Conservation (phyloP, 1,140 invertebrate genomes). For the Drosophila persimilis region DNA sequence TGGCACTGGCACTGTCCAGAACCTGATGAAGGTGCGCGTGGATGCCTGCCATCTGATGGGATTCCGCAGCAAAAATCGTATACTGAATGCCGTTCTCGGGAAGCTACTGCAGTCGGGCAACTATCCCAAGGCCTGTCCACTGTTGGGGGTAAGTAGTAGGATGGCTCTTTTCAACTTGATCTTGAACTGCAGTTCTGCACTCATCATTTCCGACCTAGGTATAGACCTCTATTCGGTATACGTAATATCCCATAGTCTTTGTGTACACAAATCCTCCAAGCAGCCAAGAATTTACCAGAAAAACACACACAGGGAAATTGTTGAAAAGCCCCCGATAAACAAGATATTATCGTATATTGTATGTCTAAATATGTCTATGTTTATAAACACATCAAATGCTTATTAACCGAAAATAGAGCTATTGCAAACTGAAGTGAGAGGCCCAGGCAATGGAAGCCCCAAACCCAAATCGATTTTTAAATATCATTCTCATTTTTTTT, state of each 20-base stretch:
- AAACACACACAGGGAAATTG: conserved; percentile 21
- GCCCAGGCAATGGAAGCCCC: conserved; percentile 12
- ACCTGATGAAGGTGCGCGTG: conserved; percentile 39
- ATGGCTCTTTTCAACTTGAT: no score
- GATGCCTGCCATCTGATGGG: conserved; percentile 39
- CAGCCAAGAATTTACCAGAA: conserved; percentile 25
- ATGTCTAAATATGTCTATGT: no score
- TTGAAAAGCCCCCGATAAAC: conserved; percentile 29
- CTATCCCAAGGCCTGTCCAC: conserved; percentile 47
- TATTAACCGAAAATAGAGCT: conserved; percentile 35
- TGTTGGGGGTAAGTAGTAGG: conserved; percentile 34
- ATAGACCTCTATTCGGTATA: neutral
- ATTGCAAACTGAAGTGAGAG: conserved; percentile 38
- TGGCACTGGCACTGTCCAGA: conserved; percentile 15
- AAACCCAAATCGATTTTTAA: conserved; percentile 17
- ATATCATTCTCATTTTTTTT: conserved; percentile 14
- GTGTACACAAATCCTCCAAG: conserved; percentile 21
- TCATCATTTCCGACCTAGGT: conserved; percentile 27
- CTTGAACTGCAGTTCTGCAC: neutral
- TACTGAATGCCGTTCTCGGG: conserved; percentile 40
- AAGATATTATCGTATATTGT: conserved; percentile 4
- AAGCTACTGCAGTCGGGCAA: conserved; percentile 50
- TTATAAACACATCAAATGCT: conserved; percentile 33
- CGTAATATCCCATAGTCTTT: conserved; percentile 17
- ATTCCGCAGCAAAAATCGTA: conserved; percentile 41